These are phyloP conservation scores for Galerucella calmariensis DNA, from an alignment of 2,888 invertebrate species.

Conservation along the genomic window DNA sequence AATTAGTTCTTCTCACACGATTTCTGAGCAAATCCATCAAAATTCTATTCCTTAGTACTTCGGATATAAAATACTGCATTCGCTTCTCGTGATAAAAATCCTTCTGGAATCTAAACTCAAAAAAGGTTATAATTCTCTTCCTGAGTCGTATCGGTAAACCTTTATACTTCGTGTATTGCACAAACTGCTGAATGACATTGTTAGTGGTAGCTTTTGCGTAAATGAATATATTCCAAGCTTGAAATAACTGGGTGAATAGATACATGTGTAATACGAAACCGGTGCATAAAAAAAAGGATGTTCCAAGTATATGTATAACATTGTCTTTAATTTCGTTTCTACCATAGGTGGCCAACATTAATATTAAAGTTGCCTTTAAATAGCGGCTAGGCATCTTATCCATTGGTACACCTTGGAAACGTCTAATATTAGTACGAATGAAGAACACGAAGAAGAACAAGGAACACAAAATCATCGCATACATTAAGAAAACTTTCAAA, in stretches of 20 bases:
- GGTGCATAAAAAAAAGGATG: not conserved
- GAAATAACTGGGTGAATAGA: constrained; percentile 8
- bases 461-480: constrained; percentile 7
- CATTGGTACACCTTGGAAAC: not conserved
- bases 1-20: constrained; percentile 59
- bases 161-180: constrained; percentile 64
- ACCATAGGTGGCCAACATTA: constrained; percentile 6
- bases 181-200: constrained; percentile 60
- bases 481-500: constrained; percentile 10
- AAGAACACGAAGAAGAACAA: not conserved
- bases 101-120: constrained; percentile 62
- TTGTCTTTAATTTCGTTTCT: no score
- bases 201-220: constrained; percentile 53
- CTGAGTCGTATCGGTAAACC: constrained; percentile 61
- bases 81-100: constrained; percentile 61
- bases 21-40: constrained; percentile 59
- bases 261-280: not conserved
- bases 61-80: constrained; percentile 58
- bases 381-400: not conserved
- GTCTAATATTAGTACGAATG: not conserved
- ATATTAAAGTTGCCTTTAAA: constrained; percentile 17
- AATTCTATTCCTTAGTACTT: constrained; percentile 57
- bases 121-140: constrained; percentile 60
- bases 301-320: no score
- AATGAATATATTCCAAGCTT: constrained; percentile 49